A percentile compares a stretch with the other conserved stretches of the same genome.
These are phyloP conservation scores for Aspiorhynchus laticeps DNA, from an alignment of 2,113 vertebrate genomes.

Conservation along the genomic window DNA sequence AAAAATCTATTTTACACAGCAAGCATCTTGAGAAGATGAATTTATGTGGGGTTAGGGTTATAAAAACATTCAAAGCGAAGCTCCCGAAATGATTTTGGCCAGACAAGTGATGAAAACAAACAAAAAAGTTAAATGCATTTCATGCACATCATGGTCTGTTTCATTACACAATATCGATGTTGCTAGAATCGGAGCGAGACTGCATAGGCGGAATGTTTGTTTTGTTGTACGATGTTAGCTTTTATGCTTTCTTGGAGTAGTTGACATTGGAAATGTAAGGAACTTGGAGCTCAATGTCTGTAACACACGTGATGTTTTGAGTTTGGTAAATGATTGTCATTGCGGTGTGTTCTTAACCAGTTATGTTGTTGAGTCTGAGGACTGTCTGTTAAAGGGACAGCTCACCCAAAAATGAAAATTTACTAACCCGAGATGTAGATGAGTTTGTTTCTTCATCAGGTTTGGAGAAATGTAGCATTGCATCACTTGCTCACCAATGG, in stretches of 20 bases:
- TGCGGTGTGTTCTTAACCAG: slow-evolving; percentile 53
- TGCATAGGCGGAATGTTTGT: no score
- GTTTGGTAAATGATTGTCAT: slow-evolving; percentile 58
- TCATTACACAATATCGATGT: not conserved
- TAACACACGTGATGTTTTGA: slow-evolving; percentile 26
- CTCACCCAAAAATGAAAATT: no score
- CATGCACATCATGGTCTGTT: slow-evolving; percentile 22
- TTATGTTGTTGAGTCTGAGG: not conserved
- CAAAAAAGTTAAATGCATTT: slow-evolving; percentile 24
- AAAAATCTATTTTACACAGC: slow-evolving; percentile 64
- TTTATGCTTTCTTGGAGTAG: no score
- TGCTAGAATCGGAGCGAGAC: slow-evolving; percentile 50
- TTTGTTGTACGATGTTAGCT: no score
- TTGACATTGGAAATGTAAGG: slow-evolving; percentile 53
- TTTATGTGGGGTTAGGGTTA: slow-evolving; percentile 24
- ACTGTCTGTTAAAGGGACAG: no score
- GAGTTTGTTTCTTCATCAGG: no score
- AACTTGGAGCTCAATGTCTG: slow-evolving; percentile 31
- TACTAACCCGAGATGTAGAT: no score
- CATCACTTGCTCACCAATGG: no score
- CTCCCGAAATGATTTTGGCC: slow-evolving; percentile 1
- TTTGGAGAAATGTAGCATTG: no score
- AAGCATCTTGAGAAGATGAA: slow-evolving; percentile 56
- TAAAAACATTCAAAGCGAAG: slow-evolving; percentile 14
- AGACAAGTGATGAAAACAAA: not conserved